These are phyloP conservation scores for Muraenolepis orangiensis DNA, from an alignment of 2,797 vertebrate species.

Conservation along the genomic window DNA sequence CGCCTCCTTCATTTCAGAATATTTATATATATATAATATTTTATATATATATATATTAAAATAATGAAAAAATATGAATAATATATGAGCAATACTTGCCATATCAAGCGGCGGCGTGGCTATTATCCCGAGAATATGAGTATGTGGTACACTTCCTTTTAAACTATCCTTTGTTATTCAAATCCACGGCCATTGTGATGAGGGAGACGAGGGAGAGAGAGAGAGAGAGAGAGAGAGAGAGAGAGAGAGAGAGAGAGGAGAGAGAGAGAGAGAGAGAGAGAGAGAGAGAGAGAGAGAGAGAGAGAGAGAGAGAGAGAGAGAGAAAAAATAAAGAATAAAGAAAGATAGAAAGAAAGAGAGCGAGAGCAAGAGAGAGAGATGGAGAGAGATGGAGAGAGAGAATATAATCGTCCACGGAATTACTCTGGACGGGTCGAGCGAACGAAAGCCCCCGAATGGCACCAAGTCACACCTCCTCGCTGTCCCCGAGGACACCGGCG, in stretches of 20 bases:
- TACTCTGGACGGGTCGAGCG: conserved; percentile 52
- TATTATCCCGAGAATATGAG: conserved; percentile 55
- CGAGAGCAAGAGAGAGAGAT: conserved; percentile 49
- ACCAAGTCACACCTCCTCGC: conserved; percentile 48
- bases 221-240: conserved; percentile 48
- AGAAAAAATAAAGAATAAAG: too few species aligned
- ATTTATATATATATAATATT: too few species aligned
- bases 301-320: conserved; percentile 46
- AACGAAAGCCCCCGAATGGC: conserved; percentile 63
- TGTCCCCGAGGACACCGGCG: conserved; percentile 61
- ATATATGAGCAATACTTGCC: conserved; percentile 40
- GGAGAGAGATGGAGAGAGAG: conserved; percentile 47
- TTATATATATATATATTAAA: too few species aligned
- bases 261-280: conserved; percentile 47
- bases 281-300: conserved; percentile 51
- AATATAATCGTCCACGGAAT: conserved; percentile 57
- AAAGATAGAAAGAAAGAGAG: too few species aligned
- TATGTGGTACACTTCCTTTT: conserved; percentile 46
- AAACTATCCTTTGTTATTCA: conserved; percentile 68
- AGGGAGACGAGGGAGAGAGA: conserved; percentile 48
- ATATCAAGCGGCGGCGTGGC: conserved; percentile 32
- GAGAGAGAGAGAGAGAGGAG: conserved; percentile 48
- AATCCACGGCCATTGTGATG: conserved; percentile 55
- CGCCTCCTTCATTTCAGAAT: conserved; percentile 8
- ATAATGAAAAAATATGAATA: conserved; percentile 17